Percentiles rank a stretch among this genome's conserved stretches.
Evolutionary conservation across 2,113 vertebrate genomes (phyloP).

Genomic region (Leucoraja erinaceus): DNA sequence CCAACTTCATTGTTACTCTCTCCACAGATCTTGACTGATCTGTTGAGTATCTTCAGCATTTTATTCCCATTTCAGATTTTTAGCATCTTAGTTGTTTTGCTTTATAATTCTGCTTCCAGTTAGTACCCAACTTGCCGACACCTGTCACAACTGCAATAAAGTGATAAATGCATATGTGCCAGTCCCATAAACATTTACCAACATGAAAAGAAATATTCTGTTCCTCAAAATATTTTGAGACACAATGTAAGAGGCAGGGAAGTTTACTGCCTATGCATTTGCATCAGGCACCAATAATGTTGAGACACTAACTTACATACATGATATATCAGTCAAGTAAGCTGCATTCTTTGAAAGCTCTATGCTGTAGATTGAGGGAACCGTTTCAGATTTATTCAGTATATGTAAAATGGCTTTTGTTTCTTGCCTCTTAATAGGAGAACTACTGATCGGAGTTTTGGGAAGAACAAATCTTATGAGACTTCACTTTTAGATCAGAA

Average conservation of each 20-base stretch:
- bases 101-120: background rate
- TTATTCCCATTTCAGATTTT: too few relatives aligned
- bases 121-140: background rate
- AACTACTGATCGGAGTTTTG: background rate
- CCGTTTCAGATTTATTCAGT: background rate
- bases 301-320: too few relatives aligned
- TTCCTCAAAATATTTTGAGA: background rate
- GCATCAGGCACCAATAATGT: background rate
- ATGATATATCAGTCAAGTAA: background rate
- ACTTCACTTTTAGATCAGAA: background rate
- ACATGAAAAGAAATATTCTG: background rate
- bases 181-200: background rate
- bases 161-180: background rate
- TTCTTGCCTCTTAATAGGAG: too few relatives aligned
- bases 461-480: background rate
- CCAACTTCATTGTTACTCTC: too few relatives aligned
- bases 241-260: background rate
- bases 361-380: background rate
- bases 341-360: background rate
- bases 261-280: background rate
- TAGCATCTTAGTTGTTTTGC: too few relatives aligned
- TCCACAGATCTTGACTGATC: too few relatives aligned
- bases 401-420: background rate
- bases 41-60: too few relatives aligned
- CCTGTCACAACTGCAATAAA: background rate